Percentiles rank a stretch among this genome's conserved stretches.
Conservation (phyloP, 2,797 vertebrate species). For the Chaenodraco wilsoni region DNA sequence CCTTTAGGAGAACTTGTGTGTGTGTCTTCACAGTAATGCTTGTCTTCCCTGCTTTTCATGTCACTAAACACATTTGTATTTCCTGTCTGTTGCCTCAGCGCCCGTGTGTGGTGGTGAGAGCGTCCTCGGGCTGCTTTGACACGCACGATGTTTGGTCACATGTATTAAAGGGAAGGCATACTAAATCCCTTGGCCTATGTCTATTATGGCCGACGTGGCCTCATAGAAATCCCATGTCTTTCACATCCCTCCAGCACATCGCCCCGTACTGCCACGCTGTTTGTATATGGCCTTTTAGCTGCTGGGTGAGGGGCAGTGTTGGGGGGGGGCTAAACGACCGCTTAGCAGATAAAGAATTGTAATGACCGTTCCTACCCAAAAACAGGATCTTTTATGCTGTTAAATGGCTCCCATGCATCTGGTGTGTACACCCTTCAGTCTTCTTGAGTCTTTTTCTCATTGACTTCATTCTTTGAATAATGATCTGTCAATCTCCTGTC, state of each 20-base stretch:
- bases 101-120: constrained; percentile 57
- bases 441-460: constrained; percentile 12
- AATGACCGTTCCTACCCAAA: constrained; percentile 74
- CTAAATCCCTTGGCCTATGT: constrained; percentile 72
- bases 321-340: constrained; percentile 61
- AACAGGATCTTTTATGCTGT: constrained; percentile 68
- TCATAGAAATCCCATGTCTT: constrained; percentile 70
- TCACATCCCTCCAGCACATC: constrained; percentile 64
- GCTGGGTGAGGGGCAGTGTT: constrained; percentile 48
- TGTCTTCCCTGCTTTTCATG: background rate
- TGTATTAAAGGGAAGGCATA: constrained; percentile 78
- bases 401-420: constrained; percentile 66
- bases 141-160: constrained; percentile 70
- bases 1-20: too few relatives aligned
- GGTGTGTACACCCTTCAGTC: constrained; percentile 45
- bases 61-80: background rate
- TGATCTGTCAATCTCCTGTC: constrained; percentile 43
- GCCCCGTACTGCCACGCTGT: constrained; percentile 59
- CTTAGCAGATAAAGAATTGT: constrained; percentile 82
- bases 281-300: constrained; percentile 71
- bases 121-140: constrained; percentile 57
- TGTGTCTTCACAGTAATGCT: background rate
- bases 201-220: constrained; percentile 61
- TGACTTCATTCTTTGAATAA: constrained; percentile 42
- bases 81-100: background rate